Percentiles rank a stretch among this genome's conserved stretches.
These are phyloP conservation scores for Varecia variegata DNA, from an alignment of 2,797 vertebrate species.

Conservation along the genomic window DNA sequence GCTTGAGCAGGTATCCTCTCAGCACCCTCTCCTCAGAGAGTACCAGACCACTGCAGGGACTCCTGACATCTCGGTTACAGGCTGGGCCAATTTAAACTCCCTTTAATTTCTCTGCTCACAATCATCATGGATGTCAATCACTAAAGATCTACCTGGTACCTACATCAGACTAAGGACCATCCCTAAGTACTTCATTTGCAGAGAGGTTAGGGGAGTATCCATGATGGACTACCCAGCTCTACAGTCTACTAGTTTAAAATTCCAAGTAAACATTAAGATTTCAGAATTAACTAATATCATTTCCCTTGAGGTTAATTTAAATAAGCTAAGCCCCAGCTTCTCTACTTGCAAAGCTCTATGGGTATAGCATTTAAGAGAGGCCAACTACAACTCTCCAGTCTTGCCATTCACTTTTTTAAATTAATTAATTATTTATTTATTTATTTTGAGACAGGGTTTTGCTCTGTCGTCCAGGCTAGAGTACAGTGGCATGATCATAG, in stretches of 20 bases:
- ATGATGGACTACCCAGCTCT: neutral
- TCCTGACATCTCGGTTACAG: neutral
- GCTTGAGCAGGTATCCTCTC: neutral
- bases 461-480: neutral
- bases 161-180: neutral
- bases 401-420: neutral
- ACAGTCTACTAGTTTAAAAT: neutral
- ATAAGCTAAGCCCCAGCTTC: neutral
- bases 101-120: neutral
- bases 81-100: neutral
- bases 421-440: too few relatives aligned
- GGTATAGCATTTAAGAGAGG: neutral
- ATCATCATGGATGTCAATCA: neutral
- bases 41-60: neutral
- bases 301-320: conserved; percentile 28
- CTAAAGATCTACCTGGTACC: neutral
- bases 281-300: neutral
- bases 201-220: neutral
- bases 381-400: neutral
- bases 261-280: conserved; percentile 3
- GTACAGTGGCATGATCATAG: too few relatives aligned
- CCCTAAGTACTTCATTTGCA: neutral
- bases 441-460: neutral
- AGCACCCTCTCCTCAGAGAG: neutral
- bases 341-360: neutral